A percentile compares a stretch with the other conserved stretches of the same genome.
These are phyloP conservation scores for Coleophora deauratella DNA, from an alignment of 2,888 invertebrate species.

Conservation along the genomic window DNA sequence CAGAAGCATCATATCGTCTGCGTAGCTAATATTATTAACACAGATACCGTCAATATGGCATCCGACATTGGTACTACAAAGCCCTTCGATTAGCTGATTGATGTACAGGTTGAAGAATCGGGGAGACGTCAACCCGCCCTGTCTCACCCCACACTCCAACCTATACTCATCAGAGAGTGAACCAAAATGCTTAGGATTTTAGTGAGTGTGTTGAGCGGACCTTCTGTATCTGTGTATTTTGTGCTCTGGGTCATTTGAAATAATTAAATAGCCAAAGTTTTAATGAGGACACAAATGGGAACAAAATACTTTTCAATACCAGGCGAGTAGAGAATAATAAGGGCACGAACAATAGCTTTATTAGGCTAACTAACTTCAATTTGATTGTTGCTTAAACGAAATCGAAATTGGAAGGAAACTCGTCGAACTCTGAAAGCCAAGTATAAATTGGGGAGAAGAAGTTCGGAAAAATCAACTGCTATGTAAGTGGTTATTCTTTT, in stretches of 20 bases:
- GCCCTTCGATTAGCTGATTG: no score
- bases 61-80: no score
- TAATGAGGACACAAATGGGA: constrained; percentile 16
- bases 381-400: constrained; percentile 15
- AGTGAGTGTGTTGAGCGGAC: no score
- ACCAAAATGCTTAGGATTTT: no score
- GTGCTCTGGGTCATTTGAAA: constrained; percentile 13
- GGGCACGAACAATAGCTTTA: constrained; percentile 10
- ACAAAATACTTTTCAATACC: constrained; percentile 1
- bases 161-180: no score
- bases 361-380: constrained; percentile 10
- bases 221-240: neutral
- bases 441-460: constrained; percentile 19
- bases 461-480: constrained; percentile 5
- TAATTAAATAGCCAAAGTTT: constrained; percentile 26
- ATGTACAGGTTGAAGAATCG: no score
- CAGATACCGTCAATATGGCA: no score
- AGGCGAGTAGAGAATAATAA: neutral
- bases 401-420: constrained; percentile 13
- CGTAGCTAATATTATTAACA: no score
- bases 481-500: no score
- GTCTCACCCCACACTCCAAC: no score
- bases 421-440: constrained; percentile 14
- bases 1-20: no score
- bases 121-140: no score